Conservation (phyloP, 2,888 invertebrate genomes). For the Uloborus plumipes region DNA sequence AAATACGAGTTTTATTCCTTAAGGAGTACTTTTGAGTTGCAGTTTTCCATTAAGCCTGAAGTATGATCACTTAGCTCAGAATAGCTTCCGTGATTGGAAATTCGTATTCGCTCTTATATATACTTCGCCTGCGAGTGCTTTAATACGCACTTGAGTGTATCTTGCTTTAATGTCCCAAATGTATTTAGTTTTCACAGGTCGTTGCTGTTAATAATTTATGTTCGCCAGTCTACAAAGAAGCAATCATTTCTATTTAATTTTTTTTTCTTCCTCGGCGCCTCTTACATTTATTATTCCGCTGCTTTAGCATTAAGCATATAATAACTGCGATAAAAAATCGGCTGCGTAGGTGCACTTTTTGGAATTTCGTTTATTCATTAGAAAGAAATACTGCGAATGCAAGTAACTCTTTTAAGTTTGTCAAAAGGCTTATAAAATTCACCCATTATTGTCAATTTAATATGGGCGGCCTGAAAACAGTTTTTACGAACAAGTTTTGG, state of each 20-base stretch:
- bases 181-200: conserved; percentile 60
- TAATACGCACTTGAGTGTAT: conserved; percentile 26
- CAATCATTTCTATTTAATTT: conserved; percentile 46
- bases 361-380: no score
- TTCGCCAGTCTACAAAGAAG: conserved; percentile 27
- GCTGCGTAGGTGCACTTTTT: no score
- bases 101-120: conserved; percentile 23
- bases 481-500: no score
- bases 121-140: conserved; percentile 10
- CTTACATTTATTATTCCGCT: background rate
- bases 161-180: conserved; percentile 52
- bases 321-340: no score
- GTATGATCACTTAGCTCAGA: conserved; percentile 56
- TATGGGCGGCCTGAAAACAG: no score
- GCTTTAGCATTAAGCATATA: background rate
- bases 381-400: no score
- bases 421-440: no score
- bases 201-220: conserved; percentile 56
- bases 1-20: conserved; percentile 57
- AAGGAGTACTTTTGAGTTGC: conserved; percentile 55
- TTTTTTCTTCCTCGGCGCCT: background rate
- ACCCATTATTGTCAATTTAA: no score
- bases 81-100: conserved; percentile 56
- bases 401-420: no score
- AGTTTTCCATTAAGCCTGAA: conserved; percentile 58